Percentiles rank a stretch among this genome's conserved stretches.
These are phyloP conservation scores for Lamproptera curius DNA, from an alignment of 2,888 invertebrate species.

Conservation along the genomic window DNA sequence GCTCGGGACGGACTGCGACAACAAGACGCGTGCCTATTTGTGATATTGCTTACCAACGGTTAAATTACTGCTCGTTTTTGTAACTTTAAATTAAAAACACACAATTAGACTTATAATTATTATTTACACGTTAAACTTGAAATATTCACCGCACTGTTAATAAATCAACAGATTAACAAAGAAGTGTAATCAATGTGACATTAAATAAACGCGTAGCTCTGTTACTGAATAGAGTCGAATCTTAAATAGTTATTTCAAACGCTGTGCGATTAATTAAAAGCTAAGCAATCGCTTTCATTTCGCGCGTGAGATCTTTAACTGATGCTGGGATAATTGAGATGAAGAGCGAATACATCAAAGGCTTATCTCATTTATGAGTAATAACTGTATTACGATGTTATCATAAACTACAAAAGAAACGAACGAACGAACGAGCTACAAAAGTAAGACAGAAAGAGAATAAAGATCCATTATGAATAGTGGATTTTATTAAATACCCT, in stretches of 20 bases:
- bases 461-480: too few species aligned
- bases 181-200: too few species aligned
- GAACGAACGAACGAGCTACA: neutral
- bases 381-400: neutral
- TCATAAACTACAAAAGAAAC: neutral
- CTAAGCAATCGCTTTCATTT: constrained; percentile 34
- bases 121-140: neutral
- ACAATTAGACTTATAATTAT: too few species aligned
- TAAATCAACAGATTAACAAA: constrained; percentile 5
- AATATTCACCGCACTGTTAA: neutral
- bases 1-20: too few species aligned
- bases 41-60: neutral
- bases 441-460: too few species aligned
- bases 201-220: too few species aligned
- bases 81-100: neutral
- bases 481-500: too few species aligned
- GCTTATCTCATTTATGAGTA: neutral
- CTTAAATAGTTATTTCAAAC: constrained; percentile 32
- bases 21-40: too few species aligned
- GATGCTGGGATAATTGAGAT: constrained; percentile 1
- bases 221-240: constrained; percentile 43
- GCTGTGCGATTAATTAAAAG: constrained; percentile 50
- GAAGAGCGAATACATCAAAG: neutral
- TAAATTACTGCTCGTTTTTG: neutral
- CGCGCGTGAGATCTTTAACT: constrained; percentile 24